Conservation (phyloP, 2,888 invertebrate genomes). For the Mesoligia furuncula region DNA sequence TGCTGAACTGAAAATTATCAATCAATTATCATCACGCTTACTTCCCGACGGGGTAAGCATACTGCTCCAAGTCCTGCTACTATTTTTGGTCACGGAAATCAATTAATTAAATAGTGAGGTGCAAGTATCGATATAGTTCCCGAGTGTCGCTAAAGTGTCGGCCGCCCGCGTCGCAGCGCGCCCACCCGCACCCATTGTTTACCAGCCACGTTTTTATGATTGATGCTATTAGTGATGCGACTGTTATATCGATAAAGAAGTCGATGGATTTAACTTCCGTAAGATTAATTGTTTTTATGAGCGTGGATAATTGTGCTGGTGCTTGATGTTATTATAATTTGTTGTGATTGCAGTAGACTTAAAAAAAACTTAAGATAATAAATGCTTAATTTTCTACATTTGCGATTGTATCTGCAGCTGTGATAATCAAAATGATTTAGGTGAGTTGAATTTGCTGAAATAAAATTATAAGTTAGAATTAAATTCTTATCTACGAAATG, state of each 20-base stretch:
- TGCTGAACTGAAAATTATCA: neutral
- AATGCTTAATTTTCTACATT: constrained; percentile 1
- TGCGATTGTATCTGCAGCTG: neutral
- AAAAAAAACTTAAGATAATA: neutral
- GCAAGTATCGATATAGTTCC: constrained; percentile 60
- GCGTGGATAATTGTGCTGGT: constrained; percentile 29
- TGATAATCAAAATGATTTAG: constrained; percentile 22
- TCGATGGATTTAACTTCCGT: constrained; percentile 51
- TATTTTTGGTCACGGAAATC: constrained; percentile 45
- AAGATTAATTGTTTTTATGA: constrained; percentile 26
- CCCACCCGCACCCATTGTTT: constrained; percentile 86
- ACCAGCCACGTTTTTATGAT: constrained; percentile 84
- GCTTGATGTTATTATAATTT: constrained; percentile 48
- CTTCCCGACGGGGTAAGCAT: neutral
- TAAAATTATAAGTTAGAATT: neutral
- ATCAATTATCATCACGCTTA: neutral
- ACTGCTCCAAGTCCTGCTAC: neutral
- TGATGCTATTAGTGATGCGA: constrained; percentile 83
- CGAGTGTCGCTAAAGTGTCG: constrained; percentile 73
- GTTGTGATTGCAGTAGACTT: constrained; percentile 8
- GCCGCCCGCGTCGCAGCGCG: constrained; percentile 84
- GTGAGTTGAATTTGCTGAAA: neutral
- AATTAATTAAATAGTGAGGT: constrained; percentile 58
- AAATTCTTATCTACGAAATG: neutral
- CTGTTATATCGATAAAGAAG: constrained; percentile 59